Base-by-base conservation (phyloP, 2,797 vertebrate genomes). In the Gila robusta region DNA sequence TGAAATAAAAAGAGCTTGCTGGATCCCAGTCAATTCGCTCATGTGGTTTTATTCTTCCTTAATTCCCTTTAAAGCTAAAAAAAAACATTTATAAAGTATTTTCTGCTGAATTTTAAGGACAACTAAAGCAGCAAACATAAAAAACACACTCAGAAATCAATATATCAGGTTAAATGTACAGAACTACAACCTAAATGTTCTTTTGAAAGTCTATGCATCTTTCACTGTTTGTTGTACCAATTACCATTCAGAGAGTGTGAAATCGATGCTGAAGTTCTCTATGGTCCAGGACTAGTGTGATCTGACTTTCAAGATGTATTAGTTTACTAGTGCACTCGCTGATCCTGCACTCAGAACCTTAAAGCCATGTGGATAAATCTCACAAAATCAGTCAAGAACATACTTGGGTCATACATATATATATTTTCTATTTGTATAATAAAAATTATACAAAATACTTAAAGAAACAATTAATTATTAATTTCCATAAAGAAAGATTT, bases 31-130 rank as follows among this genome's bases (percentile, higher is more conserved):
- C 81, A 87, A 70, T 62, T 44, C 70, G 49, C 69, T 88, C 87
- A 89, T 89, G 87, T 89, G 89, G 59, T 89, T 91, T 85, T 87
- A 80, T 89, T 92, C 89, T 90, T 71, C 49, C 82, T 83, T 72
- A 54, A 73, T 83, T 69, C 73, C 74, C 69, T 79, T 87, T 86
- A 86, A 87, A 76, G 82, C 77, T 71, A 62, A 89, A 87, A 21
- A 62, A 44, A 49, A 17, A 4, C 44, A 47, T 47, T 47, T 59
- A 78, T 83, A 39, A 87, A 88, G 35, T 87, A 87, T 84, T 52
- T 87, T 84, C 66, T 71, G 77, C 47, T 56, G 87, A 77, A 64
- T 79, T 59, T 66, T 41, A 9, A 82, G 64, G 84, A 85, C 26
- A 73, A 62, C 21, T 69, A 82, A 84, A n/a, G 28, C 8, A 14